phyloP scores from a whole-genome alignment of 2,113 vertebrate genomes.

The Sclerurus mexicanus region DNA sequence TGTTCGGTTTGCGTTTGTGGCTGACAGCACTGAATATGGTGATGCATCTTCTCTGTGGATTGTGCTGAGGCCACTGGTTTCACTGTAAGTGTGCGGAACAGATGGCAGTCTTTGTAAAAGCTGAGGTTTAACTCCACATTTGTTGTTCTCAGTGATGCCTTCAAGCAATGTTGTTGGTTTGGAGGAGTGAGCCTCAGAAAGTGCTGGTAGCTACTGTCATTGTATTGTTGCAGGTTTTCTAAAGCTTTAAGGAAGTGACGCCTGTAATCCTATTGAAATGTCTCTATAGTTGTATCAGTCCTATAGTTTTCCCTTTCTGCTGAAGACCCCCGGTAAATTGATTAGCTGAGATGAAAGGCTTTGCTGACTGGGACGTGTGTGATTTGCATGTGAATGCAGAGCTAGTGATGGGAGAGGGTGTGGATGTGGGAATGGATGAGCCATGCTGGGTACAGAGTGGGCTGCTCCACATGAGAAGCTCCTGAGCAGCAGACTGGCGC shows the following conservation, averaged over 20 bases:
- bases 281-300: neutral
- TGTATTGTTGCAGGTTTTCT: neutral
- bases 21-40: neutral
- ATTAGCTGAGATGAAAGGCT: neutral
- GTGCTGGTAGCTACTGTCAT: neutral
- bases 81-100: neutral
- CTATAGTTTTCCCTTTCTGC: neutral
- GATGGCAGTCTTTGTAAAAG: neutral
- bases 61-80: neutral
- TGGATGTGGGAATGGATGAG: neutral
- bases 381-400: neutral
- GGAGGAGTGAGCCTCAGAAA: neutral
- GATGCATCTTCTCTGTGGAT: neutral
- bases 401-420: neutral
- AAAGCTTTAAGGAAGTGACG: neutral
- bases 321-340: neutral
- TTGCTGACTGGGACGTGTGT: neutral
- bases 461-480: neutral
- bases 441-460: neutral
- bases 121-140: neutral
- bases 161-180: neutral
- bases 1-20: neutral
- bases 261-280: neutral
- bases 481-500: neutral
- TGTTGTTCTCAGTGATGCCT: neutral